Conservation (phyloP, 2,888 invertebrate species). For the Entomobrya multifasciata region DNA sequence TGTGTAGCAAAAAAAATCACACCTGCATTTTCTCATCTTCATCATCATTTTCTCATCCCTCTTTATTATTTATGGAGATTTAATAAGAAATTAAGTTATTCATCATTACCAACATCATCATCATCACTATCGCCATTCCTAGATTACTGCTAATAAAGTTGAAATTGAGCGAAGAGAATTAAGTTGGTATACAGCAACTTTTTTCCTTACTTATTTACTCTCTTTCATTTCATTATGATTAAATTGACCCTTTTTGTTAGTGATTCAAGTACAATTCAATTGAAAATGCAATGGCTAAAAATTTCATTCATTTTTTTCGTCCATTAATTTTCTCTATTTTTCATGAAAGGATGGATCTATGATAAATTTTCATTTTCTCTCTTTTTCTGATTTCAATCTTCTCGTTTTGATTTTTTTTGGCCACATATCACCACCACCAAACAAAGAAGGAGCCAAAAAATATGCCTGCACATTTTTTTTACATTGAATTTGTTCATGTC, state of each 20-base stretch:
- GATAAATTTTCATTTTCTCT: conserved; percentile 14
- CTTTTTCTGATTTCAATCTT: conserved; percentile 2
- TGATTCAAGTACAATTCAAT: neutral
- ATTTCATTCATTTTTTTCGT: conserved; percentile 39
- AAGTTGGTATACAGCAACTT: conserved; percentile 14
- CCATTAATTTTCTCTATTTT: conserved; percentile 1
- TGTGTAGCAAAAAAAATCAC: conserved; percentile 12
- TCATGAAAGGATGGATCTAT: neutral
- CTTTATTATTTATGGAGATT: conserved; percentile 52
- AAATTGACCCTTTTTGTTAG: conserved; percentile 44
- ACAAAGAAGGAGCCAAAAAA: neutral
- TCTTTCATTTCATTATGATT: conserved; percentile 28
- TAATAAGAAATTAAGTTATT: conserved; percentile 69
- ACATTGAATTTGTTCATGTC: neutral
- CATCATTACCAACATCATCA: conserved; percentile 37
- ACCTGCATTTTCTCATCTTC: conserved; percentile 37
- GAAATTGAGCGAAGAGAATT: conserved; percentile 50
- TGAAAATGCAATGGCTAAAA: neutral
- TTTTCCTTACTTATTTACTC: conserved; percentile 4
- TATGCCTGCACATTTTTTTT: neutral
- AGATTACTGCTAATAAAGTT: conserved; percentile 61
- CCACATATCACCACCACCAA: neutral
- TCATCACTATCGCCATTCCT: no score
- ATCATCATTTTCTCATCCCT: neutral
- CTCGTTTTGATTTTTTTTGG: neutral